These are phyloP conservation scores for Drosophila melanocephala DNA, from an alignment of 2,888 invertebrate genomes.

Conservation along the genomic window DNA sequence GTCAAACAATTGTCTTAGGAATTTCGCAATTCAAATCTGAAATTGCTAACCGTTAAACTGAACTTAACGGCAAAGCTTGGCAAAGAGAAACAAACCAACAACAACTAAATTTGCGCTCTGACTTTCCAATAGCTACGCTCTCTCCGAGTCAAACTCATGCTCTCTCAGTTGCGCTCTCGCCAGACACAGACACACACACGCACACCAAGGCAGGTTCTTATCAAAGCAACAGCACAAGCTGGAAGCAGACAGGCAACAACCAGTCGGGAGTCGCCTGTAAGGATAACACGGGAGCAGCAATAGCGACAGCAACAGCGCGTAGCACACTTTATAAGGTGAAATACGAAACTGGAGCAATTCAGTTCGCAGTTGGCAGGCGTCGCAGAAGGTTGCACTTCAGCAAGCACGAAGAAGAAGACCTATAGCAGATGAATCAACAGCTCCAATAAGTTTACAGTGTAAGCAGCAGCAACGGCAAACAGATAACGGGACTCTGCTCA, in stretches of 20 bases:
- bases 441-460: conserved; percentile 24
- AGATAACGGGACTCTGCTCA: conserved; percentile 2
- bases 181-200: conserved; percentile 39
- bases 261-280: conserved; percentile 59
- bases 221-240: conserved; percentile 66
- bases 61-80: conserved; percentile 32
- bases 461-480: conserved; percentile 4
- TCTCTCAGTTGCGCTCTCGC: conserved; percentile 13
- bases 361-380: conserved; percentile 83
- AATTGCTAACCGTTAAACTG: conserved; percentile 19
- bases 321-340: conserved; percentile 70
- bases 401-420: conserved; percentile 10
- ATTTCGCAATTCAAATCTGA: conserved; percentile 28
- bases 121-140: conserved; percentile 48
- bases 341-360: conserved; percentile 78
- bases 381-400: conserved; percentile 70
- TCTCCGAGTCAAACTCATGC: conserved; percentile 22
- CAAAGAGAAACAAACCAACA: conserved; percentile 26
- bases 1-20: background rate
- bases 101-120: conserved; percentile 24
- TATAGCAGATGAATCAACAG: conserved; percentile 23
- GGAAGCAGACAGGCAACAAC: conserved; percentile 50
- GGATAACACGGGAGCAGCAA: conserved; percentile 67
- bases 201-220: conserved; percentile 62
- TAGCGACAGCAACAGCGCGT: conserved; percentile 20